Conservation (phyloP, 1,140 invertebrate genomes). For the Scaptomyza hsui region DNA sequence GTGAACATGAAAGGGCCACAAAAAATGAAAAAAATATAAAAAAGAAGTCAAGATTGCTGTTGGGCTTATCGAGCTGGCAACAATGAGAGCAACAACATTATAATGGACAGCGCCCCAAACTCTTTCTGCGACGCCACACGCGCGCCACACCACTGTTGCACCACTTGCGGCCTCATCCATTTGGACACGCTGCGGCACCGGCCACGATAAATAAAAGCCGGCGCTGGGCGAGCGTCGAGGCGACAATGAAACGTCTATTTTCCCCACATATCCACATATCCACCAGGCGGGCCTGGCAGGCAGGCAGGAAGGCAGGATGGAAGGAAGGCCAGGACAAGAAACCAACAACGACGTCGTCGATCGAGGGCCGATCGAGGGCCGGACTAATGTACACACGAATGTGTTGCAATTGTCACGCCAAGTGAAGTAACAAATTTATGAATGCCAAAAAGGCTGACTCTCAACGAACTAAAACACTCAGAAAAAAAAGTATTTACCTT, state of each 20-base stretch:
- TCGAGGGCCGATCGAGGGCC: slow-evolving; percentile 53
- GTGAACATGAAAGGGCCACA: slow-evolving; percentile 76
- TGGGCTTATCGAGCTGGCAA: slow-evolving; percentile 63
- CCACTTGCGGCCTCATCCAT: slow-evolving; percentile 39
- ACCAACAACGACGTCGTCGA: slow-evolving; percentile 17
- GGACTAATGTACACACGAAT: slow-evolving; percentile 81
- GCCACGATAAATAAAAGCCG: slow-evolving; percentile 76
- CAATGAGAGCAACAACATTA: slow-evolving; percentile 81
- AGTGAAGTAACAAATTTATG: slow-evolving; percentile 84
- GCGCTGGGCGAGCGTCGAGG: slow-evolving; percentile 55
- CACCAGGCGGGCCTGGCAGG: slow-evolving; percentile 3
- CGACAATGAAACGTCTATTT: slow-evolving; percentile 83
- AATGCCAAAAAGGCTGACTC: slow-evolving; percentile 75
- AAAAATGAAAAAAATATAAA: neutral
- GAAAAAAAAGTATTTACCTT: neutral
- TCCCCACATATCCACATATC: slow-evolving; percentile 58
- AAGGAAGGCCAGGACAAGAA: neutral
- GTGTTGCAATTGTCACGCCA: slow-evolving; percentile 83
- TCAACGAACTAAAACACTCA: neutral
- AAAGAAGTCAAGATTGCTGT: slow-evolving; percentile 27
- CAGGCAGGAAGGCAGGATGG: neutral
- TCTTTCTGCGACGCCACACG: slow-evolving; percentile 60
- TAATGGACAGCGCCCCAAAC: slow-evolving; percentile 72
- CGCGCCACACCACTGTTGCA: slow-evolving; percentile 40
- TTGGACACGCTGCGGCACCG: slow-evolving; percentile 75